Evolutionary conservation across 2,888 invertebrate species (phyloP), one percentile per base, ranked within the genome.

Genomic region (Lordiphosa andalusiaca): DNA sequence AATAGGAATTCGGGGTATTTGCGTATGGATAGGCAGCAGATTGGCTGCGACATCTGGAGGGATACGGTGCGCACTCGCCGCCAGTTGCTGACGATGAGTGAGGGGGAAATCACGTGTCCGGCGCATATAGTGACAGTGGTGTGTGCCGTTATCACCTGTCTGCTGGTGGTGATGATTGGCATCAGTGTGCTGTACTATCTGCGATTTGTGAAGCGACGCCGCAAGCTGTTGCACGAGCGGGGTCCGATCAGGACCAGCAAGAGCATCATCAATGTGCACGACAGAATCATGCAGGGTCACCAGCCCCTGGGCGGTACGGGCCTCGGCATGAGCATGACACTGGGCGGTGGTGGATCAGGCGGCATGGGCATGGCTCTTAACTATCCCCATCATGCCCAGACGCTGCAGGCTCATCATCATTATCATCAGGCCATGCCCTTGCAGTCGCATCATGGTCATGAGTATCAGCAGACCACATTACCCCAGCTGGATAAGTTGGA

Each of bases 111-210:
- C 61, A 88, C 89, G 23, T 90, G 90, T 46, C 90, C 90, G 7
- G 89, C 90, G 35, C 89, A 90, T 69, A 89, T 90, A 50, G 88
- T 90, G 21, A 90, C 90, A n/a, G 89, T 90, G 44, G 88, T 90
- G 0, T 89, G 90, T 63, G 90, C 89, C 3, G 86, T 90, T 7
- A 75, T 90, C 49, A 90, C 89, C 23, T 83, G 86, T 47, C 65
- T 90, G 49, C 73, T 90, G 60, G 89, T 90, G 57, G 61, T 89
- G 1, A 86, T 89, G 84, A 89, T 88, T 38, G 89, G 87, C 13
- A 74, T 88, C 40, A 90, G 90, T 53, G 86, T 90, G 21, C 67
- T 89, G 9, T 88, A 89, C 69, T 90, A 90, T 52, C 65, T 90
- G 71, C 77, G 88, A 21, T 88, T 88, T 37, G 88, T 89, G 0